Percentiles rank a stretch among this genome's conserved stretches.
Evolutionary conservation across 1,140 invertebrate genomes (phyloP).

Genomic region (Aphidius gifuensis): DNA sequence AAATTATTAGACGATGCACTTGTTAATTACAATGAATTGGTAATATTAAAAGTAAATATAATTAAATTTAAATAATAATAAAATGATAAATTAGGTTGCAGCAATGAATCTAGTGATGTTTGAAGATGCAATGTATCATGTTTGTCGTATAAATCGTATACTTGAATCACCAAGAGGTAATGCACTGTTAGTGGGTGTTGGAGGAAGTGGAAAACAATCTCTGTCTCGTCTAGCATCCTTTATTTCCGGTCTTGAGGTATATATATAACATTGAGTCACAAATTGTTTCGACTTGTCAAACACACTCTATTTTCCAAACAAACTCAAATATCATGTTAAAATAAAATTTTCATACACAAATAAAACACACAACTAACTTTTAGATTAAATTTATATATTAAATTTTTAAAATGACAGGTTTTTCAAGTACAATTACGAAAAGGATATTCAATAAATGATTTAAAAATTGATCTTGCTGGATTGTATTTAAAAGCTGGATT

Average conservation of each 20-base stretch:
- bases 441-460: slow-evolving; percentile 80
- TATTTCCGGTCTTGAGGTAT: slow-evolving; percentile 82
- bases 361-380: too few species aligned
- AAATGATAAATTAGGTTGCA: slow-evolving; percentile 61
- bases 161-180: slow-evolving; percentile 88
- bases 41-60: slow-evolving; percentile 15
- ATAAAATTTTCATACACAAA: not conserved
- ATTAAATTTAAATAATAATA: not conserved
- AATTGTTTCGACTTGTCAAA: slow-evolving; percentile 17
- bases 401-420: slow-evolving; percentile 26
- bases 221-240: slow-evolving; percentile 82
- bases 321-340: slow-evolving; percentile 6
- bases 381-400: too few species aligned
- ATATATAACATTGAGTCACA: slow-evolving; percentile 7
- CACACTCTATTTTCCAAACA: not conserved
- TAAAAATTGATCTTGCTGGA: slow-evolving; percentile 78
- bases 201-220: slow-evolving; percentile 92
- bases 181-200: slow-evolving; percentile 87
- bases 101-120: slow-evolving; percentile 95
- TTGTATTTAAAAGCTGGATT: slow-evolving; percentile 85
- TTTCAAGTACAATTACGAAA: slow-evolving; percentile 84
- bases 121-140: slow-evolving; percentile 90
- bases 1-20: slow-evolving; percentile 79
- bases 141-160: slow-evolving; percentile 90
- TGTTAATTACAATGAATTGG: slow-evolving; percentile 77